phyloP scores from a whole-genome alignment of 1,140 invertebrate genomes.

The Drosophila asahinai region DNA sequence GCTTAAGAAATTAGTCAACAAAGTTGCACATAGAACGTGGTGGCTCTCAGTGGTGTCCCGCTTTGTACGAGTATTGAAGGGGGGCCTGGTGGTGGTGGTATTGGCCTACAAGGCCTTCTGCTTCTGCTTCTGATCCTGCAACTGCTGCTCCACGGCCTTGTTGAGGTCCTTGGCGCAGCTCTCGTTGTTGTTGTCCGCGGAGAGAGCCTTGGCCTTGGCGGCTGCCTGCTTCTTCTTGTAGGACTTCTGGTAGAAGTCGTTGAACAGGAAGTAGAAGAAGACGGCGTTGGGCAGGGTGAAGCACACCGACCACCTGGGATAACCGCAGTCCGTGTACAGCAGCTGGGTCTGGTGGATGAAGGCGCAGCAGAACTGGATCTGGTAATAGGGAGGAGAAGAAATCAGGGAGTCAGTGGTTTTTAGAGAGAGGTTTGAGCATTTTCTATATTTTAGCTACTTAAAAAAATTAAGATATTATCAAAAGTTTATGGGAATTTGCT shows the following conservation, averaged over 20 bases:
- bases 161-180: conserved; percentile 76
- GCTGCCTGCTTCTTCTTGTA: conserved; percentile 86
- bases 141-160: conserved; percentile 41
- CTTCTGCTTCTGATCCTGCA: conserved; percentile 42
- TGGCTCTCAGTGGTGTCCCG: conserved; percentile 47
- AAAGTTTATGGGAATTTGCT: too few species aligned
- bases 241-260: conserved; percentile 92
- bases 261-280: conserved; percentile 93
- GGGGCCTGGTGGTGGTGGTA: conserved; percentile 13
- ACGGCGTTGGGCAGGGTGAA: conserved; percentile 92
- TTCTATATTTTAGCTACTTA: background rate
- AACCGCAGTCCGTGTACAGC: conserved; percentile 93
- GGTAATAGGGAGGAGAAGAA: conserved; percentile 50
- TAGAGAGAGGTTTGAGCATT: too few species aligned
- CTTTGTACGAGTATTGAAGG: conserved; percentile 70
- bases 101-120: conserved; percentile 66
- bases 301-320: conserved; percentile 90
- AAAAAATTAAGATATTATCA: background rate
- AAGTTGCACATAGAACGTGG: conserved; percentile 78
- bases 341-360: conserved; percentile 93
- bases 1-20: conserved; percentile 84
- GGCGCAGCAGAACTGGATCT: conserved; percentile 92
- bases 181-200: conserved; percentile 74
- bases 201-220: conserved; percentile 54
- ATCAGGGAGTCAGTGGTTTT: background rate